Conservation (phyloP, 2,113 vertebrate genomes). For the Lanius ludovicianus region DNA sequence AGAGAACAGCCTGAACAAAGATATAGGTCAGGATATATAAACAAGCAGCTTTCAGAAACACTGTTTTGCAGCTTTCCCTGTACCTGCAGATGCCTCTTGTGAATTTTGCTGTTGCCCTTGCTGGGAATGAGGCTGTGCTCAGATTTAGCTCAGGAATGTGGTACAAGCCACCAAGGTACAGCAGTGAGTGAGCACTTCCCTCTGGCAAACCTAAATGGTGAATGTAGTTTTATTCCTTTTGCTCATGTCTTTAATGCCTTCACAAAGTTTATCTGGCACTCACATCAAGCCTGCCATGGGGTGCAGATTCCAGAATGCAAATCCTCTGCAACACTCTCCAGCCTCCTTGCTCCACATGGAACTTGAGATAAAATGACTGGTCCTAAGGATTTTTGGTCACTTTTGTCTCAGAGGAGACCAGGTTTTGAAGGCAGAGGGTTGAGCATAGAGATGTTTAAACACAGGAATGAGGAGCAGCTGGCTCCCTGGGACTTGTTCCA, state of each 20-base stretch:
- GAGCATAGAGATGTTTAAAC: slow-evolving; percentile 39
- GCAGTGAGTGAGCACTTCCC: background rate
- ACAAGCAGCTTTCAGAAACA: background rate
- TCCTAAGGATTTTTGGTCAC: background rate
- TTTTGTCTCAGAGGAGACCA: background rate
- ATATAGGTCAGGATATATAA: background rate
- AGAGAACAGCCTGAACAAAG: background rate
- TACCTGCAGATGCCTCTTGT: background rate
- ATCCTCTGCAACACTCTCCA: background rate
- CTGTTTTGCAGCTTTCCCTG: background rate
- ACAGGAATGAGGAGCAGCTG: slow-evolving; percentile 18
- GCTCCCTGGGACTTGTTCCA: slow-evolving; percentile 27
- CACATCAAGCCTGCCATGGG: background rate
- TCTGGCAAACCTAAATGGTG: background rate
- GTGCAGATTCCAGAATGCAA: background rate
- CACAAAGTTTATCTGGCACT: background rate
- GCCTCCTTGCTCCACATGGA: background rate
- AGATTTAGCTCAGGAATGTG: background rate
- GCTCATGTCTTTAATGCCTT: background rate
- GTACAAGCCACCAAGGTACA: background rate
- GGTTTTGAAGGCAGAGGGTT: slow-evolving; percentile 15
- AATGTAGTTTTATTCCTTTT: background rate
- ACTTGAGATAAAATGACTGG: background rate
- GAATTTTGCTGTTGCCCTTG: background rate
- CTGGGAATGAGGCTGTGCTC: background rate